phyloP scores from a whole-genome alignment of 2,113 vertebrate species.

The Corythaeola cristata region DNA sequence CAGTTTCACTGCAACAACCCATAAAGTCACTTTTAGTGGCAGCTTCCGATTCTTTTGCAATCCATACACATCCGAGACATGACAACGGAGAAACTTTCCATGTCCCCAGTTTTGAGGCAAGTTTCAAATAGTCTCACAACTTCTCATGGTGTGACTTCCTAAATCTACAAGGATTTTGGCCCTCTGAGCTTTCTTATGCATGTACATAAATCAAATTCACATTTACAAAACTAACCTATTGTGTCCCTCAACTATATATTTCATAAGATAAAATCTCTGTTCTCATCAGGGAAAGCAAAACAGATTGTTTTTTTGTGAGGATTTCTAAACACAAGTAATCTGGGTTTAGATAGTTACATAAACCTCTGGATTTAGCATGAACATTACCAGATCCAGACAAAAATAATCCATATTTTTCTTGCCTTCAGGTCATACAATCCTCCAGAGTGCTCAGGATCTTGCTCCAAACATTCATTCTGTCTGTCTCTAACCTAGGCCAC shows the following conservation, averaged over 20 bases:
- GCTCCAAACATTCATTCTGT: background rate
- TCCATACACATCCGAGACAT: background rate
- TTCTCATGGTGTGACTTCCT: background rate
- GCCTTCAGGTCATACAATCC: background rate
- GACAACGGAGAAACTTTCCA: background rate
- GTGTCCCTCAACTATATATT: background rate
- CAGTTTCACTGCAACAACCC: background rate
- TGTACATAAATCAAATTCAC: background rate
- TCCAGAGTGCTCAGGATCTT: background rate
- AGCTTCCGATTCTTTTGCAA: background rate
- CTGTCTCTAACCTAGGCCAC: background rate
- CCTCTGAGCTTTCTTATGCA: background rate
- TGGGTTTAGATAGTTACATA: constrained; percentile 31
- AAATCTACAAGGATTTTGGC: background rate
- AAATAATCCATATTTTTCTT: background rate
- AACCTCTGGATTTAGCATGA: background rate
- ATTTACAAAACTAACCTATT: background rate
- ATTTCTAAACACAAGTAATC: constrained; percentile 46
- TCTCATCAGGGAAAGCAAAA: background rate
- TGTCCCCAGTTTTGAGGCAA: background rate
- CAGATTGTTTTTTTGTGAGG: background rate
- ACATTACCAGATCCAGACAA: constrained; percentile 26
- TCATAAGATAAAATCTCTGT: background rate
- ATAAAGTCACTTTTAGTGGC: background rate
- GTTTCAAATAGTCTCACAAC: background rate